A percentile compares a stretch with the other conserved stretches of the same genome.
phyloP scores from a whole-genome alignment of 2,888 invertebrate species.

The Holacanthella duospinosa region DNA sequence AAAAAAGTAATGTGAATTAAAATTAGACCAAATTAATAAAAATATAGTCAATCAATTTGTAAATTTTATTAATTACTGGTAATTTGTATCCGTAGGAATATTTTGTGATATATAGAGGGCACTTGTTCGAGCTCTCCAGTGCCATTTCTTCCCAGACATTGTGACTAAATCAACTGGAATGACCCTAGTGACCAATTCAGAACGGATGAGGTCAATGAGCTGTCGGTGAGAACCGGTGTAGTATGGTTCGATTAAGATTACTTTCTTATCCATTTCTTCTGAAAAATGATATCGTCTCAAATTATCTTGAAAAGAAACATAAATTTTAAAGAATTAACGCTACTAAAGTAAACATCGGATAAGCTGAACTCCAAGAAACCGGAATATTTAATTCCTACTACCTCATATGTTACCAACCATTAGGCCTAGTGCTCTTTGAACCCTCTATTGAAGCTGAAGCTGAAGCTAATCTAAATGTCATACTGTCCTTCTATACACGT shows the following conservation, averaged over 20 bases:
- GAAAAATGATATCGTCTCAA: too few relatives aligned
- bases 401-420: too few relatives aligned
- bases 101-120: constrained; percentile 53
- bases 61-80: constrained; percentile 37
- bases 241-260: constrained; percentile 57
- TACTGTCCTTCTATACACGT: too few relatives aligned
- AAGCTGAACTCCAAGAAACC: too few relatives aligned
- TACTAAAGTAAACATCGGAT: neutral
- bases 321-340: too few relatives aligned
- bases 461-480: too few relatives aligned
- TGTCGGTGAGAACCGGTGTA: constrained; percentile 63
- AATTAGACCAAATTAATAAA: neutral
- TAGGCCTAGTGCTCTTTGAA: too few relatives aligned
- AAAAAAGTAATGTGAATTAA: constrained; percentile 12
- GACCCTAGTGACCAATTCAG: constrained; percentile 18
- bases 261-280: constrained; percentile 6
- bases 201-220: constrained; percentile 28
- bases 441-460: too few relatives aligned
- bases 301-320: too few relatives aligned
- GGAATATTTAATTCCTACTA: neutral
- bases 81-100: constrained; percentile 48
- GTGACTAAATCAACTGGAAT: constrained; percentile 43
- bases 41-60: neutral
- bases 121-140: constrained; percentile 60
- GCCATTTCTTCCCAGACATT: constrained; percentile 63